Conservation (phyloP, 2,113 vertebrate genomes). For the Lathamus discolor region DNA sequence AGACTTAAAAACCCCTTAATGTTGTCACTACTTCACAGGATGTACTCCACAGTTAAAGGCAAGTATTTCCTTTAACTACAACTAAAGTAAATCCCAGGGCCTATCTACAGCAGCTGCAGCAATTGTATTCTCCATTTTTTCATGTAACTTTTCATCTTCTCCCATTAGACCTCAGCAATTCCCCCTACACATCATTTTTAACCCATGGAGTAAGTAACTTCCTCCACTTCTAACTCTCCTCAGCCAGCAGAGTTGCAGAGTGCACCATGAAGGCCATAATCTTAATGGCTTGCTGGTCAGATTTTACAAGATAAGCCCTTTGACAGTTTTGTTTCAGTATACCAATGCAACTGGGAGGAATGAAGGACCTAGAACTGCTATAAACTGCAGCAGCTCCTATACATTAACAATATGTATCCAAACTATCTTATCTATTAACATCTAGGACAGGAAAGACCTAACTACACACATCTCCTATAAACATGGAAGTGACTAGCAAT, state of each 20-base stretch:
- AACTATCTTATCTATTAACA: neutral
- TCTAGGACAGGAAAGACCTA: neutral
- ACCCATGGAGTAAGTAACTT: neutral
- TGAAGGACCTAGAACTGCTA: neutral
- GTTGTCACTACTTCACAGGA: neutral
- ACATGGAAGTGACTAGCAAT: neutral
- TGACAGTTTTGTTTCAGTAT: neutral
- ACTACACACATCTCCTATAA: neutral
- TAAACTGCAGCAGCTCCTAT: neutral
- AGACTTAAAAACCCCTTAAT: neutral
- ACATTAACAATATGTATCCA: neutral
- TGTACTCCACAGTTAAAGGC: neutral
- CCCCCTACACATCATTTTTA: constrained; percentile 1
- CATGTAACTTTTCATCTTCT: neutral
- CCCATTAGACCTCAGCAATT: constrained; percentile 27
- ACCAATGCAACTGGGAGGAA: neutral
- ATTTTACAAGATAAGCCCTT: neutral
- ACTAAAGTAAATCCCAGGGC: constrained; percentile 3
- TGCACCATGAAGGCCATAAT: neutral
- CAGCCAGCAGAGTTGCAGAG: neutral
- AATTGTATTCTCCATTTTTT: constrained; percentile 15
- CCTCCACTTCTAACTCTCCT: neutral
- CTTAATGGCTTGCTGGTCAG: neutral
- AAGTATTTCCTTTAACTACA: neutral
- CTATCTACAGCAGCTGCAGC: neutral